Conservation (phyloP, 2,888 invertebrate genomes). For the Drosophila stalkeri region DNA sequence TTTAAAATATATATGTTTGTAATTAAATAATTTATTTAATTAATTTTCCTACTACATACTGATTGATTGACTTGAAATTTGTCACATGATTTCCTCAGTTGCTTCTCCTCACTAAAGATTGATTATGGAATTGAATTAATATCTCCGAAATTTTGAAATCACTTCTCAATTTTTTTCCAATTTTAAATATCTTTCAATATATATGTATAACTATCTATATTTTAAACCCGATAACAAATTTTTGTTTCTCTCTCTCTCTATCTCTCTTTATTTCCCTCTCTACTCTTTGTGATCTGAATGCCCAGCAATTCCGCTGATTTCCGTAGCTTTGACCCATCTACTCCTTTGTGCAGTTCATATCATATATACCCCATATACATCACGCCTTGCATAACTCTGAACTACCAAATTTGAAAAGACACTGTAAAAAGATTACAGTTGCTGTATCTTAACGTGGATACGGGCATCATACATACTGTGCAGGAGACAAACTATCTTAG, state of each 20-base stretch:
- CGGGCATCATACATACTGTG: conserved; percentile 28
- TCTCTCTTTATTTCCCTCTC: conserved; percentile 11
- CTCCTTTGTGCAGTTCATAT: conserved; percentile 15
- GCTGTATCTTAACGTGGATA: conserved; percentile 2
- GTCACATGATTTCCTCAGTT: conserved; percentile 32
- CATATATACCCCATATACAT: conserved; percentile 1
- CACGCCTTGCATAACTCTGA: conserved; percentile 14
- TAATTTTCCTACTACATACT: conserved; percentile 11
- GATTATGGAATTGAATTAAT: conserved; percentile 4
- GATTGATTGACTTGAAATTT: conserved; percentile 41
- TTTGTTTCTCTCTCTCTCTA: background rate
- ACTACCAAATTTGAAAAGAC: background rate
- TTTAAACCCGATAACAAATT: conserved; percentile 1
- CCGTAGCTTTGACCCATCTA: conserved; percentile 26
- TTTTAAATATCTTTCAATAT: conserved; percentile 6
- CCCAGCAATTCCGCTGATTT: conserved; percentile 22
- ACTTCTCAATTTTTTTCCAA: background rate
- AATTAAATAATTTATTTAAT: conserved; percentile 26
- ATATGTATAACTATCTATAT: conserved; percentile 2
- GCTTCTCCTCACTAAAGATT: conserved; percentile 20
- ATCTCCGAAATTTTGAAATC: conserved; percentile 5
- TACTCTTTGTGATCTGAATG: conserved; percentile 25
- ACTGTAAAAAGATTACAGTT: conserved; percentile 5
- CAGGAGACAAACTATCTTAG: conserved; percentile 13
- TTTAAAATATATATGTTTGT: conserved; percentile 18